A percentile compares a stretch with the other conserved stretches of the same genome.
Conservation (phyloP, 2,113 vertebrate genomes). For the Odocoileus hemionus region DNA sequence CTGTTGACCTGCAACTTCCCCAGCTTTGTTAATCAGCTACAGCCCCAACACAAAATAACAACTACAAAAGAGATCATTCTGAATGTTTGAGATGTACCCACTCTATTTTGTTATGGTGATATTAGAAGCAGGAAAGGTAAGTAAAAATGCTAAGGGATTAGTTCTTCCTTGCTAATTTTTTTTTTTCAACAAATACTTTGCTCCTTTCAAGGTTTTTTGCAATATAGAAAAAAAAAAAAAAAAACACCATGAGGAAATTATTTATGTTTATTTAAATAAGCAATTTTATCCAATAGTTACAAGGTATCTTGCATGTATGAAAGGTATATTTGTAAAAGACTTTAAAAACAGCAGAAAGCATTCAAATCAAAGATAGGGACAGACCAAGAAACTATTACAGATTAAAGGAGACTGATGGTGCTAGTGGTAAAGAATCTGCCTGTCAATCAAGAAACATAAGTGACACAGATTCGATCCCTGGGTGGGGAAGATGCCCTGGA, state of each 20-base stretch:
- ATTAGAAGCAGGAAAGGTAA: not conserved
- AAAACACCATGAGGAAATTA: not conserved
- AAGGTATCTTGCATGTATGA: not conserved
- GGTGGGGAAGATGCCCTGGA: not conserved
- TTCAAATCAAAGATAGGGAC: not conserved
- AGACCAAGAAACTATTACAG: not conserved
- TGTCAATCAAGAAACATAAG: not conserved
- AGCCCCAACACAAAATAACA: not conserved
- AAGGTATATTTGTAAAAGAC: not conserved
- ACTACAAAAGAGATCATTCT: not conserved
- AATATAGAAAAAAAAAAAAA: not conserved
- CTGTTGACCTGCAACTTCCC: not conserved
- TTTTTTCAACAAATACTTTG: not conserved
- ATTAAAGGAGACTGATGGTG: not conserved
- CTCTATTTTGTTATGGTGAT: not conserved
- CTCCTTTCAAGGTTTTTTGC: not conserved
- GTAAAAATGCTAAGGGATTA: not conserved
- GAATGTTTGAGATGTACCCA: not conserved
- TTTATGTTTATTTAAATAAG: not conserved
- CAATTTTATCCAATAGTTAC: not conserved
- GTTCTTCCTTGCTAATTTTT: not conserved
- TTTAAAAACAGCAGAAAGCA: not conserved
- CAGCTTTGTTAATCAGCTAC: not conserved
- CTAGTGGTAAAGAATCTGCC: not conserved
- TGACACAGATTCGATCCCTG: accelerated